Conservation (phyloP, 1,140 invertebrate genomes). For the Aphaenogaster floridana region DNA sequence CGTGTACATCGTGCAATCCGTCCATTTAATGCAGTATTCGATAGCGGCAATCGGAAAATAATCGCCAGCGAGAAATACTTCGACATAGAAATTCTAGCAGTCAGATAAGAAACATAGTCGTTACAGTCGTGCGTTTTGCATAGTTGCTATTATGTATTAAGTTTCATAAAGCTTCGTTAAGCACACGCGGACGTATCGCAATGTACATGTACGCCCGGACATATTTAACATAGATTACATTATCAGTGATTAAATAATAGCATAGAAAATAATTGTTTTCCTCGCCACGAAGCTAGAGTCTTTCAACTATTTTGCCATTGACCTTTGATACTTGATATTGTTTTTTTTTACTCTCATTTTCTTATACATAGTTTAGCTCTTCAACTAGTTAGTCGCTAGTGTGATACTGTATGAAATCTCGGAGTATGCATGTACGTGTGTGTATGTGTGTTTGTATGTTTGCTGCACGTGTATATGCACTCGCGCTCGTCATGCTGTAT, state of each 20-base stretch:
- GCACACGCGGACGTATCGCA: neutral
- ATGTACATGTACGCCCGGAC: conserved; percentile 2
- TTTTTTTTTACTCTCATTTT: conserved; percentile 55
- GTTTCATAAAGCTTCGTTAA: conserved; percentile 16
- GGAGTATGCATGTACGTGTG: conserved; percentile 40
- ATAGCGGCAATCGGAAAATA: conserved; percentile 31
- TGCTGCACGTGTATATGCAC: conserved; percentile 26
- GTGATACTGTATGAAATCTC: conserved; percentile 50
- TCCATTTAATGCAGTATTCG: neutral
- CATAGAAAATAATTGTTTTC: conserved; percentile 64
- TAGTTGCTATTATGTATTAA: neutral
- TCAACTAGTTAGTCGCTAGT: conserved; percentile 55
- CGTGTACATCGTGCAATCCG: conserved; percentile 2
- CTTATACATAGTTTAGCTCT: conserved; percentile 39
- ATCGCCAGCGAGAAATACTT: conserved; percentile 7
- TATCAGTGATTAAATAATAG: conserved; percentile 61
- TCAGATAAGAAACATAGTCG: neutral
- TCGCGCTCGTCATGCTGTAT: conserved; percentile 9
- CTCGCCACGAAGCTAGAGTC: conserved; percentile 55
- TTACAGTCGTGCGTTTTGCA: neutral
- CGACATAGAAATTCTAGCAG: neutral
- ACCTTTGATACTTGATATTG: conserved; percentile 61
- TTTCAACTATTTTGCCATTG: conserved; percentile 60
- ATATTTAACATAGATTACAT: conserved; percentile 59
- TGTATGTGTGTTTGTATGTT: neutral